Evolutionary conservation across 2,113 vertebrate genomes (phyloP), one percentile per base, ranked within the genome.

Genomic region (Nothoprocta pentlandii): DNA sequence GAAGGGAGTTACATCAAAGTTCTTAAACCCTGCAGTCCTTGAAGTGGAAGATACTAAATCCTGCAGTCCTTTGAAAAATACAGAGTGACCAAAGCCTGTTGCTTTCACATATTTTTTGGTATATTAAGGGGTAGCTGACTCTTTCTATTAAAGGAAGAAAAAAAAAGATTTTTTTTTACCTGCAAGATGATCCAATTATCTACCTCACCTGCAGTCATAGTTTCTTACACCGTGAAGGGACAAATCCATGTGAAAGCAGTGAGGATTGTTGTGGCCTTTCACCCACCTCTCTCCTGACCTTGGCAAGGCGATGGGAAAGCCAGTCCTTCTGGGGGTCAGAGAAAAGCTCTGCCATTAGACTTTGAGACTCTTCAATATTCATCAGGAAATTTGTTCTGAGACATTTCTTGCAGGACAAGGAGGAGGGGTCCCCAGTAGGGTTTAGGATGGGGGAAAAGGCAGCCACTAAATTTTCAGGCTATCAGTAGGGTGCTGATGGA

Each of bases 341-440:
- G 58, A 58, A 30, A 32, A 58, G 39, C 53, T 73, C 47, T 73
- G 53, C 19, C 15, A 82, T 71, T 36, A 61, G 74, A 58, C 8
- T 66, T 53, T 80, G 51, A 83, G 75, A 91, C 64, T 77, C 79
- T 15, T 85, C 61, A 36, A 3, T 30, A 10, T 44, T 92, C 32
- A 76, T 80, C 59, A 80, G 71, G 41, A 44, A 69, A 85, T 59
- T 59, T 67, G 64, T 94, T 94, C 79, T 90, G 63, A n/a, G 79
- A 32, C 25, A 32, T 82, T 92, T 85, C 44, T 41, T 87, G 62
- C 47, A 15, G 32, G 41, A 66, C 78, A 53, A 36, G 70, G 74
- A 82, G 78, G 23, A 70, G 47, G 58, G 47, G 56, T 34, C 22
- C 32, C 81, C 62, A 10, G 26, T 16, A 32, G 54, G 54, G 54